Conservation (phyloP, 2,113 vertebrate genomes). For the Microcebus lehilahytsara region DNA sequence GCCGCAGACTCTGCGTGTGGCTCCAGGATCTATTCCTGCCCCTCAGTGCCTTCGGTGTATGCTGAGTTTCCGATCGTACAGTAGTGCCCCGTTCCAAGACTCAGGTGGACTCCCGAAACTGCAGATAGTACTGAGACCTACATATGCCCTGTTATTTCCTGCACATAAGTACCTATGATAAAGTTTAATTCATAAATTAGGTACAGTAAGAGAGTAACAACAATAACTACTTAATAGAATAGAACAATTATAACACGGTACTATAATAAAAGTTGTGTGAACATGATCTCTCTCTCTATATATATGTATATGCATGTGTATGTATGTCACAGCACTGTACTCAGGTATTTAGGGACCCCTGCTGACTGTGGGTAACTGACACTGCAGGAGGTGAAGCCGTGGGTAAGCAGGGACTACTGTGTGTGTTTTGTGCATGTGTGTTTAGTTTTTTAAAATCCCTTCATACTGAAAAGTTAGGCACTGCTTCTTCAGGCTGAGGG, state of each 20-base stretch:
- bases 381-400: background rate
- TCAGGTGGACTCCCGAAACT: background rate
- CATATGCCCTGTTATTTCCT: background rate
- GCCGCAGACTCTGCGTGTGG: rapidly evolving
- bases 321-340: too few species aligned
- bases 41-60: rapidly evolving
- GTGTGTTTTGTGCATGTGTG: background rate
- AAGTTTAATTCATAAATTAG: background rate
- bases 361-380: background rate
- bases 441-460: background rate
- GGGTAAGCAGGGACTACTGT: background rate
- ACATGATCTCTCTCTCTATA: background rate
- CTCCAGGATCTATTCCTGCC: rapidly evolving
- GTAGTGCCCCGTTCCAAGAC: background rate
- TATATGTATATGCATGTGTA: too few species aligned
- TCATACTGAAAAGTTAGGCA: too few species aligned
- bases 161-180: background rate
- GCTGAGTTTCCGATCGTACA: background rate
- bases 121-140: background rate
- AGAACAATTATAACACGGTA: background rate
- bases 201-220: background rate
- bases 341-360: background rate
- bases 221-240: background rate
- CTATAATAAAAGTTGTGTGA: background rate
- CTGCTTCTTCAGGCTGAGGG: background rate